Percentiles rank a stretch among this genome's conserved stretches.
These are phyloP conservation scores for Tipula unca DNA, from an alignment of 2,888 invertebrate species.

Conservation along the genomic window DNA sequence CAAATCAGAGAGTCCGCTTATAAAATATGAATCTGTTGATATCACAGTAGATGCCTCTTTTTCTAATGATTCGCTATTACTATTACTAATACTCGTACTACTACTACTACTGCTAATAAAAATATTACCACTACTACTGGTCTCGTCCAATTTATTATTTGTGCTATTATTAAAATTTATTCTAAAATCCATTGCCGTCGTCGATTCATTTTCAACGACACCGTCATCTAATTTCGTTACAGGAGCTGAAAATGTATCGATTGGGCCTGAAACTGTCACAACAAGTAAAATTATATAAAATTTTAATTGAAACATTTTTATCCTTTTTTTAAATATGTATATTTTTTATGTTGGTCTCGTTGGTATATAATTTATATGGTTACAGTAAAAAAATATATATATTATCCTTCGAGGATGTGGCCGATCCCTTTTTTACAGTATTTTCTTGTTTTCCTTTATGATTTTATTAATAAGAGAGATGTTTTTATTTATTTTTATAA, in stretches of 20 bases:
- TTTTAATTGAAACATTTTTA: slow-evolving; percentile 8
- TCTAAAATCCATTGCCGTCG: background rate
- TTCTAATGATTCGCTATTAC: background rate
- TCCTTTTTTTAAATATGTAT: background rate
- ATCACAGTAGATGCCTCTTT: slow-evolving; percentile 8
- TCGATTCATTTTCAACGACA: background rate
- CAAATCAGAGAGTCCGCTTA: slow-evolving; percentile 19
- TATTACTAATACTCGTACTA: background rate
- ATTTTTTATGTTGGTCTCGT: background rate
- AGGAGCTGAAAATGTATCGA: background rate
- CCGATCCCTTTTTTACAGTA: background rate
- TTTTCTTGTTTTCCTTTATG: background rate
- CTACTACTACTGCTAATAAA: background rate
- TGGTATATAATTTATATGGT: background rate
- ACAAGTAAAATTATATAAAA: background rate
- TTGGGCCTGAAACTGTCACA: background rate
- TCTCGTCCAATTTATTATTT: background rate
- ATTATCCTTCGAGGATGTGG: background rate
- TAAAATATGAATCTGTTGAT: slow-evolving; percentile 19
- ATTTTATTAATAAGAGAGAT: background rate
- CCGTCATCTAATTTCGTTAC: background rate
- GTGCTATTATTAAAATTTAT: background rate
- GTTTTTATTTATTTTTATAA: background rate
- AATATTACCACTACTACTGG: background rate
- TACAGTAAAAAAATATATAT: background rate